Evolutionary conservation across 1,140 invertebrate species (phyloP).

Genomic region (Xylocopa sonorina): DNA sequence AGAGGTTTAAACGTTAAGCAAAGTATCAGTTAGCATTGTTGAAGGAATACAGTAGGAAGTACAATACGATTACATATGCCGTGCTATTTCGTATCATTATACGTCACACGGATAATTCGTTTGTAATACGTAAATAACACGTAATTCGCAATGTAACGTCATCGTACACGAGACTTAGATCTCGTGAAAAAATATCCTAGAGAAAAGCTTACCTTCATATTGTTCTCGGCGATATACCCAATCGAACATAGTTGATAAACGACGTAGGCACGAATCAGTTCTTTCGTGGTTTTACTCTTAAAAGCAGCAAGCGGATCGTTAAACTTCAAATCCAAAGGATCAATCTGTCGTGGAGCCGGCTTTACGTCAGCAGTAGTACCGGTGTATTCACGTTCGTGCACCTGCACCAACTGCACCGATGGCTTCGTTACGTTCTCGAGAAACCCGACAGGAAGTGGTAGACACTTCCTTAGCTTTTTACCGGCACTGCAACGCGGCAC

Average conservation of each 20-base stretch:
- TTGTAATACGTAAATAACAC: background rate
- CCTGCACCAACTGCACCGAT: constrained; percentile 70
- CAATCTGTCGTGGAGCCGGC: constrained; percentile 81
- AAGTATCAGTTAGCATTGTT: background rate
- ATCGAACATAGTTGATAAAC: constrained; percentile 97
- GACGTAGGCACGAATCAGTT: constrained; percentile 94
- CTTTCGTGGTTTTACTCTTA: constrained; percentile 97
- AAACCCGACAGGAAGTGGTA: constrained; percentile 54
- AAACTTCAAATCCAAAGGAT: constrained; percentile 94
- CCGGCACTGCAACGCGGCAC: constrained; percentile 70
- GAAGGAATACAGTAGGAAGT: background rate
- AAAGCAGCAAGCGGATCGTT: constrained; percentile 90
- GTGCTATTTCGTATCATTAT: background rate
- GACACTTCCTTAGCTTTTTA: constrained; percentile 68
- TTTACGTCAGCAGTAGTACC: constrained; percentile 61
- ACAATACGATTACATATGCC: background rate
- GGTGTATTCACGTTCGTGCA: constrained; percentile 67
- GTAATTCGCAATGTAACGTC: background rate
- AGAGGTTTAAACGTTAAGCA: background rate
- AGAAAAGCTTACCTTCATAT: constrained; percentile 96
- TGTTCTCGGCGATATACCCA: constrained; percentile 95
- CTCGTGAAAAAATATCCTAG: too few species aligned
- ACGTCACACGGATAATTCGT: constrained; percentile 2
- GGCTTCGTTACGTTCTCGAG: constrained; percentile 58
- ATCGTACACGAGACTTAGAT: background rate